Conservation (phyloP, 2,113 vertebrate genomes). For the Meleagris gallopavo region DNA sequence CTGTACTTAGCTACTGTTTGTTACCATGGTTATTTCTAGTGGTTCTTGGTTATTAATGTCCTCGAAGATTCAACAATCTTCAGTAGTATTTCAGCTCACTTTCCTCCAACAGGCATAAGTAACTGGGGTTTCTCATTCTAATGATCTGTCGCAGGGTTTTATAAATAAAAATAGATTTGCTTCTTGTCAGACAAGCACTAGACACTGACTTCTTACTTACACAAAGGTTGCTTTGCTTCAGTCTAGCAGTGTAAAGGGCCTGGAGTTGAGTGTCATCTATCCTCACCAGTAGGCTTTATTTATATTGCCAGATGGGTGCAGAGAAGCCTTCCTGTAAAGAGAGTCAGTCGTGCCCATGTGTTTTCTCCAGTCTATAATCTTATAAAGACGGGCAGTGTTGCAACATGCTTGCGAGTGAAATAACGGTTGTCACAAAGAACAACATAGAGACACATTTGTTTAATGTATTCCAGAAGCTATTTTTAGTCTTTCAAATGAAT, state of each 20-base stretch:
- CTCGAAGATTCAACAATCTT: conserved; percentile 70
- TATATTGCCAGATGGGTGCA: conserved; percentile 46
- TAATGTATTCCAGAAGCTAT: conserved; percentile 54
- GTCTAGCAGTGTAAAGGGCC: conserved; percentile 45
- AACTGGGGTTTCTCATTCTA: background rate
- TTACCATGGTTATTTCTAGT: conserved; percentile 84
- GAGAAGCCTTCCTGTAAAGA: conserved; percentile 42
- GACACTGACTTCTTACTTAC: background rate
- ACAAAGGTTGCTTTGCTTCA: background rate
- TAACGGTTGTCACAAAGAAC: conserved; percentile 18
- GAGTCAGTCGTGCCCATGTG: conserved; percentile 18
- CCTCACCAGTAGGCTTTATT: conserved; percentile 41
- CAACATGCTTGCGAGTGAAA: conserved; percentile 41
- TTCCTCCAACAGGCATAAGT: conserved; percentile 46
- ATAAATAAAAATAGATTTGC: conserved; percentile 55
- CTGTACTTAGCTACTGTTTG: conserved; percentile 76
- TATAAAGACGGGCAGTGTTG: conserved; percentile 50
- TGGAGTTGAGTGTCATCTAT: conserved; percentile 32
- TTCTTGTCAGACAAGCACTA: background rate
- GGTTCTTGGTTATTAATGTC: conserved; percentile 78
- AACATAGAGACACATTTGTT: conserved; percentile 50
- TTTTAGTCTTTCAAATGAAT: conserved; percentile 54
- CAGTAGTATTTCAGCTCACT: conserved; percentile 42
- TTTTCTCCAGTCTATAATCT: conserved; percentile 38
- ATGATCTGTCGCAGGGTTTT: conserved; percentile 24